Base-by-base conservation (phyloP, 2,888 invertebrate genomes). In the Operophtera brumata region DNA sequence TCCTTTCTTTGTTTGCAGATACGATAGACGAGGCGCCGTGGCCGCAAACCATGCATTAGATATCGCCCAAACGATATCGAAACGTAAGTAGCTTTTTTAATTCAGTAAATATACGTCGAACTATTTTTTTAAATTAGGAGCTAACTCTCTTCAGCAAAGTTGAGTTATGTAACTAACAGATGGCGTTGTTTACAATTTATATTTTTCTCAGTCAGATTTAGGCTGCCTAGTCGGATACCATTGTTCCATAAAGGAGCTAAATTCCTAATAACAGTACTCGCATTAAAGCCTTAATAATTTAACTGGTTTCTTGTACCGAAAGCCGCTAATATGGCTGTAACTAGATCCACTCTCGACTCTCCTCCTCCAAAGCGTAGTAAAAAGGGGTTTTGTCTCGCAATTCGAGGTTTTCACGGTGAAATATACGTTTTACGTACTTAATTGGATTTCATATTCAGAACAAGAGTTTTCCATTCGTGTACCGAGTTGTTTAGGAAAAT, bases 61-160 rank as follows among this genome's bases (percentile, higher is more conserved):
- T 89, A 87, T 89, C 89, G 88, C 74, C 57, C 69, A 74, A 80
- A 86, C 88, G 89, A 89, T 89, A 89, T 89, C 89, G 75, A 87
- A 89, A 89, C 89, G 89, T 89, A 75, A 80, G 89, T 88, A 58
- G 12, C 43, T 43, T 36, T 44, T 34, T 4, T 30, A 37, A 30
- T 6, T 6, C 7, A 30, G 6, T 7, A 9, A 9, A 30, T 6
- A 30, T 30, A 30, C 6, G 26, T 26, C 6, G 26, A 26, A 2
- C 1, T 26, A 26, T 26, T 26, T n/a, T n/a, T n/a, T n/a, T n/a
- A n/a, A n/a, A n/a, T n/a, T n/a, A n/a, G n/a, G n/a, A n/a, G n/a
- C n/a, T n/a, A 8, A 26, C 26, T 1, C 26, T 6, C 26, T 26
- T 7, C 6, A 2, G 26, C 26, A 26, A 6, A 26, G 26, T 26